A percentile compares a stretch with the other conserved stretches of the same genome.
These are phyloP conservation scores for Rhinolophus sinicus DNA, from an alignment of 2,113 vertebrate genomes.

Conservation along the genomic window DNA sequence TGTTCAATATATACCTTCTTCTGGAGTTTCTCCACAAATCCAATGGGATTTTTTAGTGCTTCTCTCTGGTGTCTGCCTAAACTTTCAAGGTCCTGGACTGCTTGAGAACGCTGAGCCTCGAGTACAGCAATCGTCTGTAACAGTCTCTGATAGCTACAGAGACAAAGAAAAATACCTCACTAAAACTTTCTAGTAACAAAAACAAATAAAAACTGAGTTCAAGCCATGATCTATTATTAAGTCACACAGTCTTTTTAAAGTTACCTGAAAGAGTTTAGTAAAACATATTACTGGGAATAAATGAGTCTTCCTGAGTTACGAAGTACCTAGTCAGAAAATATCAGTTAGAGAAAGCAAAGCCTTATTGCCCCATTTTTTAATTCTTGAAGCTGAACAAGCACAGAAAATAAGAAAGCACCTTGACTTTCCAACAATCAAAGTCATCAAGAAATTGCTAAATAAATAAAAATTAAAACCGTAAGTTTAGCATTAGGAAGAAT, in stretches of 20 bases:
- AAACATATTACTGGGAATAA: slow-evolving; percentile 78
- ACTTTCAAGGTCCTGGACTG: slow-evolving; percentile 96
- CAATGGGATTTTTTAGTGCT: slow-evolving; percentile 93
- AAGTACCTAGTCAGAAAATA: slow-evolving; percentile 79
- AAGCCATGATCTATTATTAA: slow-evolving; percentile 73
- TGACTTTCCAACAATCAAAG: slow-evolving; percentile 12
- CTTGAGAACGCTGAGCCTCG: slow-evolving; percentile 97
- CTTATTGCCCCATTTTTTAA: slow-evolving; percentile 58
- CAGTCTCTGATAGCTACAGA: slow-evolving; percentile 98
- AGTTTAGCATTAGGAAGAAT: neutral
- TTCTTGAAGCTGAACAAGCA: slow-evolving; percentile 51
- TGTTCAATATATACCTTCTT: slow-evolving; percentile 91
- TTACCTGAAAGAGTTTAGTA: slow-evolving; percentile 80
- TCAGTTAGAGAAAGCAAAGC: slow-evolving; percentile 77
- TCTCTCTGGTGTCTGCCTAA: slow-evolving; percentile 94
- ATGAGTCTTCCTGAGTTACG: slow-evolving; percentile 69
- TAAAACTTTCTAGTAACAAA: slow-evolving; percentile 72
- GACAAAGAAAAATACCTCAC: slow-evolving; percentile 85
- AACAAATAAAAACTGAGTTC: slow-evolving; percentile 73
- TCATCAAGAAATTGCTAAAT: slow-evolving; percentile 32
- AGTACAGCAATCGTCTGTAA: slow-evolving; percentile 98
- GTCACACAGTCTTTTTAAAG: slow-evolving; percentile 75
- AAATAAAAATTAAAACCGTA: neutral
- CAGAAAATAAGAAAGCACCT: slow-evolving; percentile 41
- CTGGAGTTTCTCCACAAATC: slow-evolving; percentile 98